Conservation (phyloP, 2,113 vertebrate genomes). For the Typhlomys cinereus region DNA sequence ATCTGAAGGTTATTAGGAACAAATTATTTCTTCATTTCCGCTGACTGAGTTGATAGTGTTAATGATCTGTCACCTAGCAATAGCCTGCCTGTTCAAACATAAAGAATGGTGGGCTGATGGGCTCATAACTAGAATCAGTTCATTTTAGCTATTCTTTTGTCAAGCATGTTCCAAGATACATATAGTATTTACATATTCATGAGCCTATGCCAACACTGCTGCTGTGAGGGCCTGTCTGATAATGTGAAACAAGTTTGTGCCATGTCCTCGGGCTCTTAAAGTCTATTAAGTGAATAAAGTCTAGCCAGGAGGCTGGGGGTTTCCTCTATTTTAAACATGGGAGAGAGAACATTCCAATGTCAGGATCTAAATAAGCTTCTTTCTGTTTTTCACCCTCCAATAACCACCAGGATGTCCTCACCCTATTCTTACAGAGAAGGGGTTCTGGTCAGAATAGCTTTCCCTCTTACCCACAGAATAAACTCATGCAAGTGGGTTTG, state of each 20-base stretch:
- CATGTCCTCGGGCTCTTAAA: slow-evolving; percentile 85
- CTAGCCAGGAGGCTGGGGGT: slow-evolving; percentile 73
- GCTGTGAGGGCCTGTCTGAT: slow-evolving; percentile 84
- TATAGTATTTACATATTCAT: slow-evolving; percentile 89
- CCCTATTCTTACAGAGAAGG: background rate
- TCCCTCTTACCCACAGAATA: background rate
- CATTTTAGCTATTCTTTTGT: slow-evolving; percentile 89
- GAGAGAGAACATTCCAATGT: slow-evolving; percentile 30
- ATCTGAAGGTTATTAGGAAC: slow-evolving; percentile 89
- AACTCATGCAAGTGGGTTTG: background rate
- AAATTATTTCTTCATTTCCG: slow-evolving; percentile 91
- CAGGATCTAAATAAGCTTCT: background rate
- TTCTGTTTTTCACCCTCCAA: background rate
- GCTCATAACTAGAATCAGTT: slow-evolving; percentile 88
- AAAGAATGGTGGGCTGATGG: slow-evolving; percentile 88
- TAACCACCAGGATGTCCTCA: background rate
- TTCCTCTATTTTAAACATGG: slow-evolving; percentile 70
- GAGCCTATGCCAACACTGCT: slow-evolving; percentile 81
- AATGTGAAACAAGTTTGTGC: slow-evolving; percentile 87
- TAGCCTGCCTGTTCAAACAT: slow-evolving; percentile 89
- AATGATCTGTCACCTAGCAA: slow-evolving; percentile 91
- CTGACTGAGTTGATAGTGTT: slow-evolving; percentile 89
- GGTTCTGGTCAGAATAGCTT: background rate
- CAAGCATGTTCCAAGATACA: slow-evolving; percentile 87
- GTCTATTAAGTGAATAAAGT: slow-evolving; percentile 85